Conservation (phyloP, 2,797 vertebrate species). For the Paratrypauchen microcephalus region DNA sequence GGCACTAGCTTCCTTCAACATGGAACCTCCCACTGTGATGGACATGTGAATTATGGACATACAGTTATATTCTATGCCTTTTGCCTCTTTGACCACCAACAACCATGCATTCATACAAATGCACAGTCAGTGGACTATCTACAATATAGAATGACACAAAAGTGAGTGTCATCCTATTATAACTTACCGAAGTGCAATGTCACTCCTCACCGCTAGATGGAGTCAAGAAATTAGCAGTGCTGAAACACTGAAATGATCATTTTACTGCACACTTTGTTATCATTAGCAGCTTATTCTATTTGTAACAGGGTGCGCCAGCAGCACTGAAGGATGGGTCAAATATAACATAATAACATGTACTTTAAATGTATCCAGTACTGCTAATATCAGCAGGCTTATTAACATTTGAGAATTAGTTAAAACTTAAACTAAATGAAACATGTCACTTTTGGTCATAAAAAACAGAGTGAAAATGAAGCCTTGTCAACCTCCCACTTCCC, state of each 20-base stretch:
- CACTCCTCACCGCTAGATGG: background rate
- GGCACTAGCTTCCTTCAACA: conserved; percentile 45
- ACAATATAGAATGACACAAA: background rate
- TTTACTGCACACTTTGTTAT: too few species aligned
- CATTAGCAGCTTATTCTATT: too few species aligned
- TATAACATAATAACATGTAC: background rate
- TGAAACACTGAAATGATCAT: background rate
- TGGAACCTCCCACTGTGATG: conserved; percentile 51
- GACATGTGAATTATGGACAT: conserved; percentile 53
- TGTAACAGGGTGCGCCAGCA: too few species aligned
- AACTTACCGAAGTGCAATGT: background rate
- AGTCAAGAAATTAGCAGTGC: background rate
- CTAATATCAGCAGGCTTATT: too few species aligned
- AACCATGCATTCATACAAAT: background rate
- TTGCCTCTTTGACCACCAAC: background rate
- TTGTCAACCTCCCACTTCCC: conserved; percentile 65
- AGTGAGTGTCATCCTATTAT: background rate
- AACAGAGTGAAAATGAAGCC: conserved; percentile 62
- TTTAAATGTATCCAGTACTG: too few species aligned
- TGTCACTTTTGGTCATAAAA: conserved; percentile 50
- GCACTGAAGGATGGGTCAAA: too few species aligned
- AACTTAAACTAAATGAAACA: background rate
- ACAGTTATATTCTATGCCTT: background rate
- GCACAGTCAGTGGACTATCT: background rate
- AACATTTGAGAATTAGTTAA: background rate